Evolutionary conservation across 2,113 vertebrate genomes (phyloP).

Genomic region (Hystrix cristata): DNA sequence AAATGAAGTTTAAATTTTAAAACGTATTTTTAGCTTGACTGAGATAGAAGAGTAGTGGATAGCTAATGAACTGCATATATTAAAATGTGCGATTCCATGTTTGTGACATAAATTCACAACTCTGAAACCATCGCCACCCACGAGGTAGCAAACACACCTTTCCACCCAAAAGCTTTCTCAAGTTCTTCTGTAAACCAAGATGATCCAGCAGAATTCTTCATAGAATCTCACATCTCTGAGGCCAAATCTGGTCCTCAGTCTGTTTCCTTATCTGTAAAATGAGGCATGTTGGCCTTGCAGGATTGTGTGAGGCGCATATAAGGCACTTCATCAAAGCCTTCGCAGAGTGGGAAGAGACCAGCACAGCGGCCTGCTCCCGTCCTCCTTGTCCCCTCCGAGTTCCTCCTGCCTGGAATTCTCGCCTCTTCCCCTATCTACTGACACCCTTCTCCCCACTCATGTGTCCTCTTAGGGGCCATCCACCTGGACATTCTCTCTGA

Average conservation of each 20-base stretch:
- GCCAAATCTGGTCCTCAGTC: not conserved
- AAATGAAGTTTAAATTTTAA: not conserved
- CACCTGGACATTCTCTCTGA: not conserved
- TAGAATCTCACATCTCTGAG: not conserved
- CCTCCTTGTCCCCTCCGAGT: rapidly evolving
- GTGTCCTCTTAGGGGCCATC: no score
- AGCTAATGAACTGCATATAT: not conserved
- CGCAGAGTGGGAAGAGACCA: not conserved
- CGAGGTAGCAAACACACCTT: not conserved
- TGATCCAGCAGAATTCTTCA: not conserved
- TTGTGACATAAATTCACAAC: not conserved
- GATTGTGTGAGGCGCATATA: not conserved
- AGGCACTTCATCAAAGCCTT: not conserved
- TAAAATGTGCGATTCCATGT: not conserved
- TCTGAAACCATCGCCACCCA: not conserved
- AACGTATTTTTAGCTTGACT: not conserved
- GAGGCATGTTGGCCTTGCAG: not conserved
- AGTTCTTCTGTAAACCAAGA: not conserved
- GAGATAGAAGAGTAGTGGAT: not conserved
- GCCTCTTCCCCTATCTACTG: rapidly evolving
- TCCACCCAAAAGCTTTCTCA: not conserved
- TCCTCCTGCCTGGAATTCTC: not conserved
- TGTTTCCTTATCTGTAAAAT: not conserved
- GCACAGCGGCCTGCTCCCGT: not conserved
- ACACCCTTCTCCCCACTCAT: no score